Evolutionary conservation across 2,113 vertebrate species (phyloP).

Genomic region (Protobothrops mucrosquamatus): DNA sequence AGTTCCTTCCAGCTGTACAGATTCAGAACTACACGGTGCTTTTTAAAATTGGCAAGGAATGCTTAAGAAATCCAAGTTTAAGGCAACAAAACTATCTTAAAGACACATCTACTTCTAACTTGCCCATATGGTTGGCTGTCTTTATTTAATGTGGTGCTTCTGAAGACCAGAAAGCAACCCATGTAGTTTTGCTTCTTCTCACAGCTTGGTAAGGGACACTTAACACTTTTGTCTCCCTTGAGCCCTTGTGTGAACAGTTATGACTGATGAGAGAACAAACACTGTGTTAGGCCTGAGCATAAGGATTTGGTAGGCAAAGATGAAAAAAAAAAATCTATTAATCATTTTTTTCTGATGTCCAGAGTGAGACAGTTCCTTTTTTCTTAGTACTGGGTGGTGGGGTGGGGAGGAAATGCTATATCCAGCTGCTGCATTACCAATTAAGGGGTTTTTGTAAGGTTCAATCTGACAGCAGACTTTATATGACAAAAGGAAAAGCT

Average conservation of each 20-base stretch:
- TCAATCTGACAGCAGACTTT: not conserved
- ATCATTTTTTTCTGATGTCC: not conserved
- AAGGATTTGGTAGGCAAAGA: not conserved
- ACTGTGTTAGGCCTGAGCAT: not conserved
- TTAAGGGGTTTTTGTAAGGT: not conserved
- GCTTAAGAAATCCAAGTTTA: not conserved
- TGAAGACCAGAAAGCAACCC: not conserved
- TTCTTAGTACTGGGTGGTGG: not conserved
- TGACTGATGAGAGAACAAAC: not conserved
- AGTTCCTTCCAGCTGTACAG: not conserved
- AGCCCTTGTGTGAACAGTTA: not conserved
- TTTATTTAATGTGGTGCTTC: not conserved
- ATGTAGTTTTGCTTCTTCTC: not conserved
- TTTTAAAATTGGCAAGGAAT: constrained; percentile 18
- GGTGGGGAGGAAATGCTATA: not conserved
- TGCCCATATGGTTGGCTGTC: not conserved
- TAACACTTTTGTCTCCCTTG: not conserved
- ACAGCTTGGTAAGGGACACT: not conserved
- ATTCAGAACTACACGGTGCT: not conserved
- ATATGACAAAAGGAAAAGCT: not conserved
- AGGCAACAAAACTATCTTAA: not conserved
- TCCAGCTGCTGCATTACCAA: not conserved
- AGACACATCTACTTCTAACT: not conserved
- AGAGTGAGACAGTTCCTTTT: not conserved
- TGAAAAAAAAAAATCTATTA: not conserved